Evolutionary conservation across 2,888 invertebrate genomes (phyloP), one percentile per base, ranked within the genome.

Genomic region (Eristalis pertinax): DNA sequence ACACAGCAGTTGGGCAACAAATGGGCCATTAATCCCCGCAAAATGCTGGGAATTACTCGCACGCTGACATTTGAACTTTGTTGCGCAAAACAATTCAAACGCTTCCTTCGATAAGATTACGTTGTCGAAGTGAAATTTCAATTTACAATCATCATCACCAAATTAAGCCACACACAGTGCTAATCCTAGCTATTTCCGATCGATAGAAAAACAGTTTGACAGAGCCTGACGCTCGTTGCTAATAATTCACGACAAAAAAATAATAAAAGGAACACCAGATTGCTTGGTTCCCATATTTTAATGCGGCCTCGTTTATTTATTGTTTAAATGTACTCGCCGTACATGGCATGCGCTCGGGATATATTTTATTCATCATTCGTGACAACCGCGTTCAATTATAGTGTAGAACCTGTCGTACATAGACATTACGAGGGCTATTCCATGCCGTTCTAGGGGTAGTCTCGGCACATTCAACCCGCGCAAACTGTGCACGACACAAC

Each of bases 311-410:
- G n/a, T 50, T 50, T 50, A 50, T 50, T 50, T 50, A 50, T 19
- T 19, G 50, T 19, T 43, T 15, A 43, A 15, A 43, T n/a, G 43
- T 32, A 10, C 8, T 38, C 38, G 38, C 8, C n/a, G 50, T 50
- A 50, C 50, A 50, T 43, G 43, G n/a, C 43, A n/a, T 19, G 19
- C 50, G 19, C 50, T 5, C 19, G n/a, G n/a, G n/a, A n/a, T 19
- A 50, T 19, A 50, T 50, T 50, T 50, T 50, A 50, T 50, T 50
- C 50, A 19, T 50, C 50, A 50, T 65, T 67, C 75, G 76, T 76
- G 73, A 68, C 79, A 67, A 73, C 50, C 60, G 41, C 24, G 65
- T 60, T 32, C 72, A 73, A 73, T 73, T 35, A 24, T 67, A 67
- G 62, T 43, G 73, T 68, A 73, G 35, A 73, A 67, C 72, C 60